These are phyloP conservation scores for Ophion ventricosus DNA, from an alignment of 2,888 invertebrate genomes.

Conservation along the genomic window DNA sequence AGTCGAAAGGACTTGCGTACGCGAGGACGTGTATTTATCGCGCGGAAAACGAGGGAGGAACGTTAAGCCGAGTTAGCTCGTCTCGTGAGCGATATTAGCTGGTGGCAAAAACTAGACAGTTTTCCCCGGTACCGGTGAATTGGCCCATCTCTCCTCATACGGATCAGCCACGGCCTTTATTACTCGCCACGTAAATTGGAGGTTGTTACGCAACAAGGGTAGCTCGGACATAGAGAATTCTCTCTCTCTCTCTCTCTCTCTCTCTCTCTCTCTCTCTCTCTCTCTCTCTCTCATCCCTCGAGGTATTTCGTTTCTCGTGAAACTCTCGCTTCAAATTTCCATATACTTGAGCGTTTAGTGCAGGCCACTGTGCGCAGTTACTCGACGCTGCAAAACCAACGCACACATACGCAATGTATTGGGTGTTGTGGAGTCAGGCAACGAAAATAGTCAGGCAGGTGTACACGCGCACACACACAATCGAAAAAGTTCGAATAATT, in stretches of 20 bases:
- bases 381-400: neutral
- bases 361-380: conserved; percentile 49
- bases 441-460: neutral
- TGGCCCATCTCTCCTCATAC: conserved; percentile 64
- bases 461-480: neutral
- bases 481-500: neutral
- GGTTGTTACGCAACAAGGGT: conserved; percentile 74
- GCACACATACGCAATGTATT: neutral
- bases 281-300: conserved; percentile 42
- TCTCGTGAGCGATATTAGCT: conserved; percentile 46
- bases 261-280: conserved; percentile 18
- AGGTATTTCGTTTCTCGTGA: conserved; percentile 54
- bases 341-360: conserved; percentile 69
- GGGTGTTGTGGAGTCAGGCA: neutral
- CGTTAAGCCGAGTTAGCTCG: conserved; percentile 33
- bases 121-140: conserved; percentile 31
- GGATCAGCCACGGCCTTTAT: conserved; percentile 63
- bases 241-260: conserved; percentile 18
- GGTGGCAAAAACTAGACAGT: conserved; percentile 21
- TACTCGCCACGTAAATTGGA: conserved; percentile 74
- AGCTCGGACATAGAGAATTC: conserved; percentile 48
- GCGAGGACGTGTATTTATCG: neutral
- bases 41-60: neutral
- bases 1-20: neutral
- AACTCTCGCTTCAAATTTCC: conserved; percentile 60